A percentile compares a stretch with the other conserved stretches of the same genome.
Conservation (phyloP, 1,140 invertebrate genomes). For the Orussus abietinus region DNA sequence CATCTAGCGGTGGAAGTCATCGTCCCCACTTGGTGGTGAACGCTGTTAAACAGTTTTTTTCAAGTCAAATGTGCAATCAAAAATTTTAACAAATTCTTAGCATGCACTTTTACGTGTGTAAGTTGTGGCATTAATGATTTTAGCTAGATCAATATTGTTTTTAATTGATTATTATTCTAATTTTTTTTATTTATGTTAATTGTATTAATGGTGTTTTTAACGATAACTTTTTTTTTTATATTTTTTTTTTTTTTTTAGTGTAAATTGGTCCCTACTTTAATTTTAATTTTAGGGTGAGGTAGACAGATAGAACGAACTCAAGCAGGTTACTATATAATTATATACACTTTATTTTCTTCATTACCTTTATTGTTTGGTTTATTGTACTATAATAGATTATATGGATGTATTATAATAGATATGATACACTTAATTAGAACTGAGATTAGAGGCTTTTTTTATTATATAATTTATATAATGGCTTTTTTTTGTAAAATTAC, state of each 20-base stretch:
- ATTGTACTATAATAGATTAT: slow-evolving; percentile 42
- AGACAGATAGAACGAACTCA: slow-evolving; percentile 60
- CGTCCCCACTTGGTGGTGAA: no score
- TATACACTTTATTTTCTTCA: slow-evolving; percentile 62
- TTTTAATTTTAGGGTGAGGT: slow-evolving; percentile 64
- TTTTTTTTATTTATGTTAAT: slow-evolving; percentile 56
- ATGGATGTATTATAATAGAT: no score
- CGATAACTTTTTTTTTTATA: slow-evolving; percentile 55
- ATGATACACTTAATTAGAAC: no score
- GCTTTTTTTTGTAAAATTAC: slow-evolving; percentile 68
- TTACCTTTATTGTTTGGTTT: slow-evolving; percentile 60
- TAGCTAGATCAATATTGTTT: slow-evolving; percentile 51
- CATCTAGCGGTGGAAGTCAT: no score
- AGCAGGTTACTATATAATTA: slow-evolving; percentile 60
- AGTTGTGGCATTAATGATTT: slow-evolving; percentile 55
- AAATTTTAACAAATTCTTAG: no score
- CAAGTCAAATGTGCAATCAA: slow-evolving; percentile 54
- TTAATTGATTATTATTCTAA: slow-evolving; percentile 52
- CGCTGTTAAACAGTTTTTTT: no score
- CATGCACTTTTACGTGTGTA: slow-evolving; percentile 56
- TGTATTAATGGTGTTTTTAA: slow-evolving; percentile 58
- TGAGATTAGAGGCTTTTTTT: slow-evolving; percentile 41
- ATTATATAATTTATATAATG: slow-evolving; percentile 54
- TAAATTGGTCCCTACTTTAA: slow-evolving; percentile 60
- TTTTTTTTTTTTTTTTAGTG: slow-evolving; percentile 68